Conservation (phyloP, 2,797 vertebrate species). For the Enteromius treurensis region DNA sequence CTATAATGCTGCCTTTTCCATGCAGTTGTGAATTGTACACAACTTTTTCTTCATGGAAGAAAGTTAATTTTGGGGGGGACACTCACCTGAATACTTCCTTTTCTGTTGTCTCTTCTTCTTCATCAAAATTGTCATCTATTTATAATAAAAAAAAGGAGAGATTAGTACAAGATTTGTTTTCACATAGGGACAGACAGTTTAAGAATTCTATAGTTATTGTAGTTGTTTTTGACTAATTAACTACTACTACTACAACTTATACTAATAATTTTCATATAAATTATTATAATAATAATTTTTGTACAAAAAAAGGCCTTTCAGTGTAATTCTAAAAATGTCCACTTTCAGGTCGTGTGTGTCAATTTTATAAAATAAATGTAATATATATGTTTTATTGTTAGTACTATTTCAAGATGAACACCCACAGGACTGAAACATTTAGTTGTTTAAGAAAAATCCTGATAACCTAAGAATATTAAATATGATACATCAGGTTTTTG, state of each 20-base stretch:
- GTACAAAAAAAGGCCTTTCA: background rate
- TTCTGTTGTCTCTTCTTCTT: slow-evolving; percentile 50
- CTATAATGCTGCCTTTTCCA: background rate
- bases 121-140: slow-evolving; percentile 29
- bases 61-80: background rate
- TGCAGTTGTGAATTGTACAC: background rate
- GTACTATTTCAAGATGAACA: background rate
- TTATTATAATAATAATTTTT: no score
- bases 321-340: background rate
- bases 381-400: background rate
- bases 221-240: background rate
- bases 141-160: background rate
- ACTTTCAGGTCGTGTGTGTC: background rate
- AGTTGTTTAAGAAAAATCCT: background rate
- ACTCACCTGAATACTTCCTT: slow-evolving; percentile 58
- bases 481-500: background rate
- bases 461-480: background rate
- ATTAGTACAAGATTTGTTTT: slow-evolving; percentile 9
- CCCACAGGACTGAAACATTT: background rate
- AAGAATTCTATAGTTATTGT: background rate
- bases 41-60: background rate
- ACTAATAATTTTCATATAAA: no score
- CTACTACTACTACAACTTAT: background rate
- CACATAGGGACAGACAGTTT: background rate
- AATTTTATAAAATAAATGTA: background rate